A percentile compares a stretch with the other conserved stretches of the same genome.
These are phyloP conservation scores for Macrophya annulata DNA, from an alignment of 2,888 invertebrate genomes.

Conservation along the genomic window DNA sequence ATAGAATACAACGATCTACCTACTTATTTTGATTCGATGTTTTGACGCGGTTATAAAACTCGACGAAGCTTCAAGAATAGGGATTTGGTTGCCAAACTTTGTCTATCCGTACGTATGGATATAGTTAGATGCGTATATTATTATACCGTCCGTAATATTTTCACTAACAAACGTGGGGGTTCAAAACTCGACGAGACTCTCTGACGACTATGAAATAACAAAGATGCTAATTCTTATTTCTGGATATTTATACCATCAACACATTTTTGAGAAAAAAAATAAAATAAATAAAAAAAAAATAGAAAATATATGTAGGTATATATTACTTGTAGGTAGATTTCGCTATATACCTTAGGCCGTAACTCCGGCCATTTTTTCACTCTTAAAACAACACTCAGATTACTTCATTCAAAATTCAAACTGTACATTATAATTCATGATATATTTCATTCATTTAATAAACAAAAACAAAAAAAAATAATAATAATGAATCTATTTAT, in stretches of 20 bases:
- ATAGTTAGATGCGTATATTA: constrained; percentile 10
- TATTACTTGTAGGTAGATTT: not conserved
- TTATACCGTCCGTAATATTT: constrained; percentile 12
- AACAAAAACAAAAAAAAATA: not conserved
- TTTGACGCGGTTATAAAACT: constrained; percentile 2
- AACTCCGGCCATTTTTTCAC: not conserved
- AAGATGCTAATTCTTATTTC: constrained; percentile 10
- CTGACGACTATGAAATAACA: constrained; percentile 6
- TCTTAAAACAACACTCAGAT: not conserved
- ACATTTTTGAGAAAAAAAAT: not conserved
- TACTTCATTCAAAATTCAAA: not conserved
- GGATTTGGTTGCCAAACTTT: constrained; percentile 1
- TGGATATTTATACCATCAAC: constrained; percentile 10
- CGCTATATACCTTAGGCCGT: not conserved
- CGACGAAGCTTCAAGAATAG: not conserved
- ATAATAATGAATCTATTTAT: not conserved
- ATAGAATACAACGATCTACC: not conserved
- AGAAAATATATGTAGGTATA: no score
- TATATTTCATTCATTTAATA: not conserved
- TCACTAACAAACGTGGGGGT: not conserved
- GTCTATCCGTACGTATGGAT: not conserved
- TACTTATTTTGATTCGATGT: not conserved
- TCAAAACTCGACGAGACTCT: not conserved
- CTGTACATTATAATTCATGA: not conserved
- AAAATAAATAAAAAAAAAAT: no score